A percentile compares a stretch with the other conserved stretches of the same genome.
These are phyloP conservation scores for Daboia siamensis DNA, from an alignment of 2,113 vertebrate genomes.

Conservation along the genomic window DNA sequence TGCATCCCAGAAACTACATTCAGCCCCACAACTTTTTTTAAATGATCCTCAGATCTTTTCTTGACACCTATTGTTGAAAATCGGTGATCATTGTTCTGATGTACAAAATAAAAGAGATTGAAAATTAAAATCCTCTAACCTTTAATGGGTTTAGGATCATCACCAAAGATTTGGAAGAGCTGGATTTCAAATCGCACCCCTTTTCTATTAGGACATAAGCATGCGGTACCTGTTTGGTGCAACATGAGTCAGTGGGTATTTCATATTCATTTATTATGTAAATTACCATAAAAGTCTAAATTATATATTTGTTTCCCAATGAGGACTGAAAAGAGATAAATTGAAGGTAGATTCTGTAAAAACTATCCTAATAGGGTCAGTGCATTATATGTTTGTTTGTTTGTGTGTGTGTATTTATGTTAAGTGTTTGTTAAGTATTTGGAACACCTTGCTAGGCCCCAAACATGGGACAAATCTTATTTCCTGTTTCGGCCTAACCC, in stretches of 20 bases:
- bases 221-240: background rate
- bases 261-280: background rate
- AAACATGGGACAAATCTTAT: too few species aligned
- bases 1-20: background rate
- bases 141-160: background rate
- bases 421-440: background rate
- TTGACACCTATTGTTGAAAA: background rate
- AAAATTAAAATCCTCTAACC: background rate
- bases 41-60: background rate
- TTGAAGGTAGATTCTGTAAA: background rate
- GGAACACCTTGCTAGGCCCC: too few species aligned
- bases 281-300: background rate
- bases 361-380: background rate
- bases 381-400: too few species aligned
- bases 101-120: background rate
- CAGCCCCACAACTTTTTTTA: background rate
- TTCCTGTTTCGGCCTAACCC: too few species aligned
- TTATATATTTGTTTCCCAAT: background rate
- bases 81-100: background rate
- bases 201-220: background rate
- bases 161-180: background rate
- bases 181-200: background rate
- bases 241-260: background rate
- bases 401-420: too few species aligned
- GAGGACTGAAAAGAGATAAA: background rate